phyloP scores from a whole-genome alignment of 2,797 vertebrate genomes.

The Lepilemur ruficaudatus region DNA sequence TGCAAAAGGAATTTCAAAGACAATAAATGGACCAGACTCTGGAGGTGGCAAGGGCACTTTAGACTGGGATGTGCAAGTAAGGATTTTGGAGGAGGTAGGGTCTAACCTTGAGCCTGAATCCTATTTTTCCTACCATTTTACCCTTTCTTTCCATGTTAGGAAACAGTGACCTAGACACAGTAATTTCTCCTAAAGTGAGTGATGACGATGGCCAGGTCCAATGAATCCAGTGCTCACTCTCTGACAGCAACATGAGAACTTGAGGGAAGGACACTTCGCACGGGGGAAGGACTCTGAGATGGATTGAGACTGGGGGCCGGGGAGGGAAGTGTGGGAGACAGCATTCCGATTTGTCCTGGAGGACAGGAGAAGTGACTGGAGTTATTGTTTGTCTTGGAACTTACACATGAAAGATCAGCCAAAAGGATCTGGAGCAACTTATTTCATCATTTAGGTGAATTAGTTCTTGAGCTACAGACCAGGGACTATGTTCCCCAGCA shows the following conservation, averaged over 20 bases:
- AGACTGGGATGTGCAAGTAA: not conserved
- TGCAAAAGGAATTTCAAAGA: not conserved
- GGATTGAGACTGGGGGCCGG: no score
- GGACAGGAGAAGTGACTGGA: not conserved
- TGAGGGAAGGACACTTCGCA: rapidly evolving
- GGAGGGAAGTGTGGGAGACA: rapidly evolving
- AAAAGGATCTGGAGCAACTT: not conserved
- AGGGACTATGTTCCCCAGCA: rapidly evolving
- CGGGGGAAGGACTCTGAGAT: not conserved
- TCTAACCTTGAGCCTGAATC: not conserved
- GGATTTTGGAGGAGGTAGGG: not conserved
- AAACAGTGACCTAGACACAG: not conserved
- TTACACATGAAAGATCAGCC: not conserved
- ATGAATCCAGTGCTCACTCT: not conserved
- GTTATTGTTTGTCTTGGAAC: not conserved
- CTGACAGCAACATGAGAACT: not conserved
- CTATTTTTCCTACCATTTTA: not conserved
- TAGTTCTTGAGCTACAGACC: not conserved
- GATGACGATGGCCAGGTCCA: no score
- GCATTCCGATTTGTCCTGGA: not conserved
- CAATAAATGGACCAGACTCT: not conserved
- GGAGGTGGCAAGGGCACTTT: not conserved
- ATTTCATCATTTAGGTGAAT: not conserved
- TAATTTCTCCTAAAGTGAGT: not conserved
- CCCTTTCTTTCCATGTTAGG: not conserved